Evolutionary conservation across 2,113 vertebrate genomes (phyloP).

Genomic region (Bettongia penicillata): DNA sequence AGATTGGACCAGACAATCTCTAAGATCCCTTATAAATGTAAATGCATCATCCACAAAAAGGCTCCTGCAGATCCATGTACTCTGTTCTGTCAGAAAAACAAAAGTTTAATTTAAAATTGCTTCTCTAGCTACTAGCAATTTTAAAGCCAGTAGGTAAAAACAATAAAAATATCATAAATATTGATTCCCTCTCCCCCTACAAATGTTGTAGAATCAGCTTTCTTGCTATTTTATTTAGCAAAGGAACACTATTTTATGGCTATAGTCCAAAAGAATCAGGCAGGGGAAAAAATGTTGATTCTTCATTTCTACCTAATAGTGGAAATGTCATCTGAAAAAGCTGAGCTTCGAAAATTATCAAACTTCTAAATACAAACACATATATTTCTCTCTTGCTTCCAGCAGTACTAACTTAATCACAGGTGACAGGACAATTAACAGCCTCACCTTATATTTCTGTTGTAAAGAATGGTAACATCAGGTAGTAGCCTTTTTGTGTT

Average conservation of each 20-base stretch:
- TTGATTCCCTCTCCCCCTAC: background rate
- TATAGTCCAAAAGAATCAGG: background rate
- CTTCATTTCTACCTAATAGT: background rate
- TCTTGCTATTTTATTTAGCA: constrained; percentile 5
- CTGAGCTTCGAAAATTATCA: constrained; percentile 9
- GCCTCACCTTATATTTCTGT: background rate
- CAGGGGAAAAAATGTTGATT: background rate
- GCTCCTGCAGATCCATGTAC: background rate
- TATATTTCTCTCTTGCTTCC: background rate
- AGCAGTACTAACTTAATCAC: background rate
- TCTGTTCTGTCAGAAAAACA: constrained; percentile 25
- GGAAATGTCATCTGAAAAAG: background rate
- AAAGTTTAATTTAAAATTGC: constrained; percentile 19
- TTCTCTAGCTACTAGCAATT: background rate
- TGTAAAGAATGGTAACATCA: background rate
- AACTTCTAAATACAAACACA: background rate
- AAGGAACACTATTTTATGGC: background rate
- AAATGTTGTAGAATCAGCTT: background rate
- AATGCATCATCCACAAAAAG: background rate
- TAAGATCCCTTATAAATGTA: background rate
- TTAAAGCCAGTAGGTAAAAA: constrained; percentile 1
- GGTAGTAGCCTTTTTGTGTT: background rate
- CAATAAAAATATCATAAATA: background rate
- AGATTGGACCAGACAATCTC: background rate
- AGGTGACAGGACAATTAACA: background rate